phyloP scores from a whole-genome alignment of 2,797 vertebrate species.

The Sebastes steindachneri region DNA sequence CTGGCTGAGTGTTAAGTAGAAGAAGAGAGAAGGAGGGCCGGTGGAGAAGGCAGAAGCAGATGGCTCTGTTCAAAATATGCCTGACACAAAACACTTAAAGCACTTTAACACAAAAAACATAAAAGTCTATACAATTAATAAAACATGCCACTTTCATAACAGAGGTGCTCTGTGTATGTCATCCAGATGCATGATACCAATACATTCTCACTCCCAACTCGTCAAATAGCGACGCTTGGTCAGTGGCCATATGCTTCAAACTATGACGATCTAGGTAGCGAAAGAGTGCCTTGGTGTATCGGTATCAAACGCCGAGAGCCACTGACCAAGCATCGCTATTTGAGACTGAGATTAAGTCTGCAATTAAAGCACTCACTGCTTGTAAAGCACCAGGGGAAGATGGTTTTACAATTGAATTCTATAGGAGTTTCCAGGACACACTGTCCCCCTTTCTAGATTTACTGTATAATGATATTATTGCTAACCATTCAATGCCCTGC shows the following conservation, averaged over 20 bases:
- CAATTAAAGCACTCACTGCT: no score
- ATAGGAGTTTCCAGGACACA: no score
- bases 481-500: no score
- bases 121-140: not conserved
- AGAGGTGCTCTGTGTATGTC: not conserved
- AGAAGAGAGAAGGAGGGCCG: not conserved
- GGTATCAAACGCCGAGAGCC: no score
- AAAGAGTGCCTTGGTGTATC: no score
- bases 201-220: not conserved
- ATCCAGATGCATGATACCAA: not conserved
- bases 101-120: not conserved
- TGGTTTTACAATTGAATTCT: no score
- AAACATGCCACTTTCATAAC: not conserved
- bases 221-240: not conserved
- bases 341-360: not conserved
- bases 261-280: not conserved
- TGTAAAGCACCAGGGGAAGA: no score
- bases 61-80: slow-evolving; percentile 47
- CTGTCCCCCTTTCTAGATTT: no score
- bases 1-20: slow-evolving; percentile 45
- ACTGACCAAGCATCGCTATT: not conserved
- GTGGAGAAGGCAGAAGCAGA: slow-evolving; percentile 33
- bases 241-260: not conserved
- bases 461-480: no score
- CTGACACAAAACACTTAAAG: slow-evolving; percentile 18